These are phyloP conservation scores for Lochmaea capreae DNA, from an alignment of 2,888 invertebrate genomes.

Conservation along the genomic window DNA sequence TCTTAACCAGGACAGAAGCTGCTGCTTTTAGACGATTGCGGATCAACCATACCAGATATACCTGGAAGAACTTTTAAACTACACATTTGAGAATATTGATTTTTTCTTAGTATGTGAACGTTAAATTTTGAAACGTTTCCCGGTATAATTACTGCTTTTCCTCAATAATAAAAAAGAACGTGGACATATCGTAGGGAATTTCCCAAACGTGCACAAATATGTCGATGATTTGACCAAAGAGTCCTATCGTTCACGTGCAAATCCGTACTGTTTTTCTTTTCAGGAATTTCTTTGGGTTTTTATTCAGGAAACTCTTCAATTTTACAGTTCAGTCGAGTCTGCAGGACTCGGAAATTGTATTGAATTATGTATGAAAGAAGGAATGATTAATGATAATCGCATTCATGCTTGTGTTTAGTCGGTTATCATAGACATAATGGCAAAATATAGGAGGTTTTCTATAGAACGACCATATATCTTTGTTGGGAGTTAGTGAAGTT, in stretches of 20 bases:
- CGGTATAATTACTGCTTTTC: not conserved
- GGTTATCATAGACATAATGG: constrained; percentile 35
- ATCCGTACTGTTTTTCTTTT: constrained; percentile 41
- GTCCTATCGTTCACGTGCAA: constrained; percentile 15
- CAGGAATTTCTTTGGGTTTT: constrained; percentile 19
- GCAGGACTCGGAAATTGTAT: constrained; percentile 38
- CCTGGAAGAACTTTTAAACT: too few species aligned
- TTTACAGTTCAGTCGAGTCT: constrained; percentile 40
- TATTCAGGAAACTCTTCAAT: constrained; percentile 38
- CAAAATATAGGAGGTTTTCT: constrained; percentile 33
- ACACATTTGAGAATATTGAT: too few species aligned
- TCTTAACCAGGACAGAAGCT: too few species aligned
- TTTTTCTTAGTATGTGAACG: too few species aligned
- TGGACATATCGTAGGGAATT: not conserved
- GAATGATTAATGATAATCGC: constrained; percentile 44
- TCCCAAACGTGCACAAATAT: constrained; percentile 48
- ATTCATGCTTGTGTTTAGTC: constrained; percentile 43
- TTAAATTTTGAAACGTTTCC: not conserved
- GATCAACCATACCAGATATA: too few species aligned
- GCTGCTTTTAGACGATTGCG: too few species aligned
- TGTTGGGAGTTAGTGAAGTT: constrained; percentile 30
- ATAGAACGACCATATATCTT: constrained; percentile 30
- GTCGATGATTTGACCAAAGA: constrained; percentile 47
- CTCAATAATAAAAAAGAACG: not conserved
- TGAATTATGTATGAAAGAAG: constrained; percentile 47